Evolutionary conservation across 2,797 vertebrate genomes (phyloP).

Genomic region (Tympanoctomys barrerae): DNA sequence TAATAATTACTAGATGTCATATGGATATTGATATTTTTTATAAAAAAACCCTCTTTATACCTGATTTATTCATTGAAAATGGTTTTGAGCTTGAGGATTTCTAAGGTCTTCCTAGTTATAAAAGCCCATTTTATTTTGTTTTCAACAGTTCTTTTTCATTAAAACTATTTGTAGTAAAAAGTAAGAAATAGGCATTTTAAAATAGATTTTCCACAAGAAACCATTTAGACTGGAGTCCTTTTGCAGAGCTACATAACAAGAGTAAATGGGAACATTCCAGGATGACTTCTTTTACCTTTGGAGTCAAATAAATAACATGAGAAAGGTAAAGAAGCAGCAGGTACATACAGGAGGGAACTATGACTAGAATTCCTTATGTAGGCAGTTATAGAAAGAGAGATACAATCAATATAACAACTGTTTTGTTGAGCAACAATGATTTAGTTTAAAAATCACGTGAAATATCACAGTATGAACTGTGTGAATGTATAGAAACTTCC

Average conservation of each 20-base stretch:
- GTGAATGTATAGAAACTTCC: background rate
- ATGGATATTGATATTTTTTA: background rate
- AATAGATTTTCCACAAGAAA: background rate
- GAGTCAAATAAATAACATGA: background rate
- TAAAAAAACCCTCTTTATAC: background rate
- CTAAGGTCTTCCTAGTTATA: background rate
- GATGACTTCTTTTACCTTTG: background rate
- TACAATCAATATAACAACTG: background rate
- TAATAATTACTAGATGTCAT: background rate
- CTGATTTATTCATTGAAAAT: background rate
- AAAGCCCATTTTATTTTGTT: constrained; percentile 14
- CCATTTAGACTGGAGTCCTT: too few relatives aligned
- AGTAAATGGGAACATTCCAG: background rate
- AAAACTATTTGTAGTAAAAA: background rate
- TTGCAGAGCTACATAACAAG: background rate
- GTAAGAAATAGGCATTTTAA: background rate
- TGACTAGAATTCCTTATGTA: background rate
- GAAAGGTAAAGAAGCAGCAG: background rate
- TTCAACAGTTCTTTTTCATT: background rate
- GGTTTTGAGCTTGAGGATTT: background rate
- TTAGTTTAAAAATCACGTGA: background rate
- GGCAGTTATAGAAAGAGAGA: background rate
- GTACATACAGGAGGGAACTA: background rate
- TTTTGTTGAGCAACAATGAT: background rate
- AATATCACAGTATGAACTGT: too few relatives aligned